These are phyloP conservation scores for Aix galericulata DNA, from an alignment of 2,113 vertebrate species.

Conservation along the genomic window DNA sequence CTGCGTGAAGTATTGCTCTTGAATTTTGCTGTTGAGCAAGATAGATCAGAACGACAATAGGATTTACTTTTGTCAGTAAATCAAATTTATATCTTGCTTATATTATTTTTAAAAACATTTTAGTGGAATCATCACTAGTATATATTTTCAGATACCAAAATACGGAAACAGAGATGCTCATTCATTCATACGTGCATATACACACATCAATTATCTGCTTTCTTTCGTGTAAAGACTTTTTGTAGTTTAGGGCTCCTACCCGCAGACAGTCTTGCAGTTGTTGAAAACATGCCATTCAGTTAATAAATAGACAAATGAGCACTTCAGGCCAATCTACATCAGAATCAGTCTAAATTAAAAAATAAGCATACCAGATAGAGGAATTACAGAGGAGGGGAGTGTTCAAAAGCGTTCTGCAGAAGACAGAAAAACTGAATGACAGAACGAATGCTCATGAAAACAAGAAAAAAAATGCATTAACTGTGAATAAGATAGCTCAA, in stretches of 20 bases:
- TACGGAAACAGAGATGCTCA: neutral
- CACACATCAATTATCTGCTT: neutral
- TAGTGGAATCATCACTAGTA: neutral
- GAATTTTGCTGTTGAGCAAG: neutral
- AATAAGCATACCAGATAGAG: neutral
- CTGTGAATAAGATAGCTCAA: neutral
- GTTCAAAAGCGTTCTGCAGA: neutral
- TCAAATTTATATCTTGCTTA: neutral
- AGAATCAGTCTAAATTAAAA: neutral
- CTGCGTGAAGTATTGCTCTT: neutral
- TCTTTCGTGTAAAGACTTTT: neutral
- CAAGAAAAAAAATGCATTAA: neutral
- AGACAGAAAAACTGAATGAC: neutral
- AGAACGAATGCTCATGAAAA: neutral
- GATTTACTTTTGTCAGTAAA: neutral
- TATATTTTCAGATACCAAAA: neutral
- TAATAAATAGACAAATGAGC: neutral
- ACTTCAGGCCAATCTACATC: neutral
- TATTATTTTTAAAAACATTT: neutral
- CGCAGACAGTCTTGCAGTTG: neutral
- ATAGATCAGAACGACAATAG: neutral
- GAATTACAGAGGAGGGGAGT: neutral
- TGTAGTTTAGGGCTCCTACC: neutral
- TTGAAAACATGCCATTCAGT: neutral
- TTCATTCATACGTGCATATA: neutral